Conservation (phyloP, 2,797 vertebrate species). For the Spinus olivaceus region DNA sequence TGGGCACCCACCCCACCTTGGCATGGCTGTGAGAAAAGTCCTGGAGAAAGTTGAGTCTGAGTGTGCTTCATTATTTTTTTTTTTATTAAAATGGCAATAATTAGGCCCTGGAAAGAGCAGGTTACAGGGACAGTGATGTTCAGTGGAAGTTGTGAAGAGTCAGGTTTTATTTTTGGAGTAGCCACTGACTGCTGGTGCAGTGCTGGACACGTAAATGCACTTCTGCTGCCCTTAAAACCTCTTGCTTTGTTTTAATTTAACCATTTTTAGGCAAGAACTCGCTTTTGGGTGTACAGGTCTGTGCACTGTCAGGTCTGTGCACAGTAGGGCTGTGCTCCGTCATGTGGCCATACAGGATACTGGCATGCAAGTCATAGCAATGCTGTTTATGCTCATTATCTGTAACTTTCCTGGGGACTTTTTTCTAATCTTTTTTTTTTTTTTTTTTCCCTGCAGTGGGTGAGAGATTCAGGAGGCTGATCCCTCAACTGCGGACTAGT, state of each 20-base stretch:
- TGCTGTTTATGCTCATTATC: neutral
- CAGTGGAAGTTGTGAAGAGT: neutral
- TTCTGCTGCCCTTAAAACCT: neutral
- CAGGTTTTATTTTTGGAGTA: neutral
- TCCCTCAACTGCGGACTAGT: neutral
- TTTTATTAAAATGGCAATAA: neutral
- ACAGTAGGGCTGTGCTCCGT: neutral
- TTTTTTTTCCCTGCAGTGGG: neutral
- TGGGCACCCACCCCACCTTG: too few relatives aligned
- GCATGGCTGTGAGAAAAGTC: too few relatives aligned
- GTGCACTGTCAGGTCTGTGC: neutral
- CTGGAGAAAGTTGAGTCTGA: neutral
- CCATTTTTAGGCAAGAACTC: rapidly evolving
- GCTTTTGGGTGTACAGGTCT: neutral
- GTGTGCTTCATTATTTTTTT: neutral
- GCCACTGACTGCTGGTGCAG: neutral
- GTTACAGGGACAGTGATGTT: neutral
- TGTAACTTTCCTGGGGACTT: neutral
- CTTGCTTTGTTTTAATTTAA: neutral
- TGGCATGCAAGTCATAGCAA: neutral
- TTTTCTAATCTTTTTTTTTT: too few relatives aligned
- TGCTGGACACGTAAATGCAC: too few relatives aligned
- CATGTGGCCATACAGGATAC: neutral
- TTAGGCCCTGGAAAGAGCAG: neutral
- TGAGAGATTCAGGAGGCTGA: neutral